Percentiles rank a stretch among this genome's conserved stretches.
phyloP scores from a whole-genome alignment of 2,888 invertebrate genomes.

The Odontothrips loti region DNA sequence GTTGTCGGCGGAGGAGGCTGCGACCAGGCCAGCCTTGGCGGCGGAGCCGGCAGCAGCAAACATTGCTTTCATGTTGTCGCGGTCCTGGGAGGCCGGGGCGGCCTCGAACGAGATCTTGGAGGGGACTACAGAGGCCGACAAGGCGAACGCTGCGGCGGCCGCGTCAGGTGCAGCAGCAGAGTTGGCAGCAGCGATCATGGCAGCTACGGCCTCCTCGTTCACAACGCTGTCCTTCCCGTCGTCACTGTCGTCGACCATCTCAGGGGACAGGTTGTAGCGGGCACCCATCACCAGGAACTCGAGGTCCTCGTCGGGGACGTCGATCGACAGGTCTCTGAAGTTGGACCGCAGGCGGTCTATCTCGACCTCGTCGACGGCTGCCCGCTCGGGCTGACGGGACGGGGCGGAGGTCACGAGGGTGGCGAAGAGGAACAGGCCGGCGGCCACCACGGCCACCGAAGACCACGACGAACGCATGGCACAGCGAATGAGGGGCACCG shows the following conservation, averaged over 20 bases:
- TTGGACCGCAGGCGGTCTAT: background rate
- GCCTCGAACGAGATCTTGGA: too few relatives aligned
- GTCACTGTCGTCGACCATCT: too few relatives aligned
- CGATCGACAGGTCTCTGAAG: background rate
- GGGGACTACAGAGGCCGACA: too few relatives aligned
- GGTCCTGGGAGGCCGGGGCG: too few relatives aligned
- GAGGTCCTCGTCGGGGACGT: background rate
- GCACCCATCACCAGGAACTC: background rate
- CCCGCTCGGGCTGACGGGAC: background rate
- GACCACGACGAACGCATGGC: background rate
- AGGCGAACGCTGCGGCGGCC: too few relatives aligned
- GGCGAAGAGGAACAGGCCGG: background rate
- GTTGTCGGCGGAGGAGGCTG: background rate
- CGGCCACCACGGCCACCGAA: background rate
- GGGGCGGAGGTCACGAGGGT: background rate
- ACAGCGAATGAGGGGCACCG: background rate
- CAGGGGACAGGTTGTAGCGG: background rate
- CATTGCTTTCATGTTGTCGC: background rate
- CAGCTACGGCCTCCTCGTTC: too few relatives aligned
- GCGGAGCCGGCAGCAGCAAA: background rate
- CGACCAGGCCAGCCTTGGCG: background rate
- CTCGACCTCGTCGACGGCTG: background rate
- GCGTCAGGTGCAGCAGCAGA: too few relatives aligned
- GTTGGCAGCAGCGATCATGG: too few relatives aligned
- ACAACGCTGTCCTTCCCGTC: too few relatives aligned